These are phyloP conservation scores for Lasioglossum calceatum DNA, from an alignment of 2,888 invertebrate genomes.

Conservation along the genomic window DNA sequence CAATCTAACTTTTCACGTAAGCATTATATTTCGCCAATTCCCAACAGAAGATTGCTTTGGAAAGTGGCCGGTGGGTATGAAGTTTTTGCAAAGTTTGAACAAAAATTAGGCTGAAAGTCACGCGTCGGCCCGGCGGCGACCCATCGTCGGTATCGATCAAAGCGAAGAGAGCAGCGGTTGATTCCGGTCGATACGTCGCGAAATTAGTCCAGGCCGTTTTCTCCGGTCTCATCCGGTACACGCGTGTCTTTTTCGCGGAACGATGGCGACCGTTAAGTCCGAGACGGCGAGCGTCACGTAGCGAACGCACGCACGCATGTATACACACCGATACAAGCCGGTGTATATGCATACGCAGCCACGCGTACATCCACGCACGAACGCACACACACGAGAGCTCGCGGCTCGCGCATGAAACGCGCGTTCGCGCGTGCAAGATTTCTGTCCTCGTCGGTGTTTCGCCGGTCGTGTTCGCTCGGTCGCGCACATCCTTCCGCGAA, in stretches of 20 bases:
- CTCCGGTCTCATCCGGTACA: constrained; percentile 28
- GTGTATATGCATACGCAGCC: background rate
- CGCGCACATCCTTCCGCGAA: constrained; percentile 66
- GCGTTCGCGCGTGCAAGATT: background rate
- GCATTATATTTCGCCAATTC: background rate
- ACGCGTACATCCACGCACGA: background rate
- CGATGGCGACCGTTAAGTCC: constrained; percentile 68
- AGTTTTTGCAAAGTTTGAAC: background rate
- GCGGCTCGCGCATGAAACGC: constrained; percentile 14
- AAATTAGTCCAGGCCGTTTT: constrained; percentile 53
- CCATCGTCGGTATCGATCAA: constrained; percentile 3
- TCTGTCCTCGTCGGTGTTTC: background rate
- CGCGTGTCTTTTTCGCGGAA: constrained; percentile 56
- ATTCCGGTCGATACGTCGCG: constrained; percentile 7
- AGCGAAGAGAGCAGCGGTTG: background rate
- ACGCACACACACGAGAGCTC: background rate
- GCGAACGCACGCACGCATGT: background rate
- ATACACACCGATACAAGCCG: background rate
- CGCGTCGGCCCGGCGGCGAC: background rate
- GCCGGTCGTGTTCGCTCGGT: constrained; percentile 17
- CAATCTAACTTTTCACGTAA: background rate
- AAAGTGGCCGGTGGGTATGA: background rate
- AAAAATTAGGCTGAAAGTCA: background rate
- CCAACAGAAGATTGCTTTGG: background rate
- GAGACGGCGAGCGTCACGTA: constrained; percentile 60